A percentile compares a stretch with the other conserved stretches of the same genome.
Conservation (phyloP, 2,797 vertebrate genomes). For the Tauraco hartlaubi region DNA sequence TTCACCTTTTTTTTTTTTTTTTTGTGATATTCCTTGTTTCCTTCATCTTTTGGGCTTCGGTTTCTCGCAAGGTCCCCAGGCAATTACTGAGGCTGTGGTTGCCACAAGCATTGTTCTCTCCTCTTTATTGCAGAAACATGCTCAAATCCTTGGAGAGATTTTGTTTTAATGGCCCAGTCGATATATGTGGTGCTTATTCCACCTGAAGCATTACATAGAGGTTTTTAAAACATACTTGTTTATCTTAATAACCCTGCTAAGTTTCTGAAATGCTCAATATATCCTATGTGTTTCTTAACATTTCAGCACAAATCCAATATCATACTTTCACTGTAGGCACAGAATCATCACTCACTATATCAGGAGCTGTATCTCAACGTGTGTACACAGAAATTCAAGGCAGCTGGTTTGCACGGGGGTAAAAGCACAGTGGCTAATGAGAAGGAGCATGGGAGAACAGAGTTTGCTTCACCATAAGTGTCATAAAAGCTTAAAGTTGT, state of each 20-base stretch:
- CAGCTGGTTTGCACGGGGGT: not conserved
- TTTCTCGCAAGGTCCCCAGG: not conserved
- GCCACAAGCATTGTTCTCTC: not conserved
- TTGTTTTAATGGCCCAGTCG: slow-evolving; percentile 1
- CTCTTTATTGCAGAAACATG: slow-evolving; percentile 38
- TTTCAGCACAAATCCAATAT: slow-evolving; percentile 43
- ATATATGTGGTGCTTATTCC: slow-evolving; percentile 12
- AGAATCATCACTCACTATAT: not conserved
- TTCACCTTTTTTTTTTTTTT: not conserved
- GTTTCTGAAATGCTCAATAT: slow-evolving; percentile 37
- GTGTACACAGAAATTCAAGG: not conserved
- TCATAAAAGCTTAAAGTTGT: slow-evolving; percentile 11
- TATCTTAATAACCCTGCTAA: slow-evolving; percentile 8
- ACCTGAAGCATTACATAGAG: slow-evolving; percentile 13
- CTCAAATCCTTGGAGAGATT: slow-evolving; percentile 26
- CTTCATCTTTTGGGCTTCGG: not conserved
- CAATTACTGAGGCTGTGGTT: slow-evolving; percentile 2
- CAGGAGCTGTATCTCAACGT: not conserved
- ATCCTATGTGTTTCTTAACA: slow-evolving; percentile 19
- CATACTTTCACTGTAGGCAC: not conserved
- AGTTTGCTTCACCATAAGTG: not conserved
- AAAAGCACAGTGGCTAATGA: not conserved
- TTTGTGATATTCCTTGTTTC: not conserved
- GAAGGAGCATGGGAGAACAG: not conserved
- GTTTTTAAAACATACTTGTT: slow-evolving; percentile 53